These are phyloP conservation scores for Erythrolamprus reginae DNA, from an alignment of 2,113 vertebrate genomes.

Conservation along the genomic window DNA sequence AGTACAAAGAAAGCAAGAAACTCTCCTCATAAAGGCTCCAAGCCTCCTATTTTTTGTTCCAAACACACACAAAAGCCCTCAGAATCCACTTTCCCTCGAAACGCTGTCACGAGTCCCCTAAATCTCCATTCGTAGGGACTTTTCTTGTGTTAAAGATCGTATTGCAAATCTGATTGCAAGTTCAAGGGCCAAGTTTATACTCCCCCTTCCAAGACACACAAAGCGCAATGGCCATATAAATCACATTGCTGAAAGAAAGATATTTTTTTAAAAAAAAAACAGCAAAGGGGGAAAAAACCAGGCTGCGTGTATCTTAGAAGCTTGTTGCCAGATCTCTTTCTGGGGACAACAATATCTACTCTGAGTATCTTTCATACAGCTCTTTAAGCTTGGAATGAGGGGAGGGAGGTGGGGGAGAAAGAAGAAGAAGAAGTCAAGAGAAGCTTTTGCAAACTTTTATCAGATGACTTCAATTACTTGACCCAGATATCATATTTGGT, in stretches of 20 bases:
- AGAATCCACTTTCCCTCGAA: conserved; percentile 11
- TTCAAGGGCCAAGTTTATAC: conserved; percentile 1
- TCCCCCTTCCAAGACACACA: conserved; percentile 9
- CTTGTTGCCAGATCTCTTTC: conserved; percentile 10
- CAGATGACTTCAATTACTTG: conserved; percentile 52
- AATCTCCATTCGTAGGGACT: neutral
- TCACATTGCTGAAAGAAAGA: neutral
- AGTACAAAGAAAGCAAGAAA: neutral
- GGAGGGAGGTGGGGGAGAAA: neutral
- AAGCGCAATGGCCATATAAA: neutral
- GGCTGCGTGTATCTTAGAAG: neutral
- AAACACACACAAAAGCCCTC: neutral
- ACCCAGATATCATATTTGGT: conserved; percentile 57
- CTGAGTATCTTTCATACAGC: conserved; percentile 13
- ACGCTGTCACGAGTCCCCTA: neutral
- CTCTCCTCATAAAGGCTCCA: neutral
- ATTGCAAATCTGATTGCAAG: neutral
- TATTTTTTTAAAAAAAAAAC: neutral
- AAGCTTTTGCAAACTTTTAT: conserved; percentile 50
- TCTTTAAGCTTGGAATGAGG: conserved; percentile 26
- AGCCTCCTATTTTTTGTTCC: too few relatives aligned
- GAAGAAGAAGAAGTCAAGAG: neutral
- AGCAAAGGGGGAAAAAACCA: neutral
- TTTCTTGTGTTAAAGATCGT: neutral
- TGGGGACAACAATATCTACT: conserved; percentile 3